Evolutionary conservation across 2,888 invertebrate genomes (phyloP).

Genomic region (Zygogramma bicolorata): DNA sequence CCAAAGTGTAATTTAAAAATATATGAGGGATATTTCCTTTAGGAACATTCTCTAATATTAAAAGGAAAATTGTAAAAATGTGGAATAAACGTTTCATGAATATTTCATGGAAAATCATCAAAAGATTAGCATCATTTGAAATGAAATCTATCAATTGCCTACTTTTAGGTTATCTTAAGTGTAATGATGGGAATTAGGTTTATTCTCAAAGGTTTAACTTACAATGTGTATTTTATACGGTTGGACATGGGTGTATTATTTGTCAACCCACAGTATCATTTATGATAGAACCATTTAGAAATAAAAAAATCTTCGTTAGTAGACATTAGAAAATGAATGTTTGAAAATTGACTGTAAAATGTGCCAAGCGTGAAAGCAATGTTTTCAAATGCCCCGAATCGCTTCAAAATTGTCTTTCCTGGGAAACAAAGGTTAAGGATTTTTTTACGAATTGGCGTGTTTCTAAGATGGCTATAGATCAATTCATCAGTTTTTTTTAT

Average conservation of each 20-base stretch:
- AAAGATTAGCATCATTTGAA: no score
- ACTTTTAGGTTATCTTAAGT: no score
- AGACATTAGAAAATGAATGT: not conserved
- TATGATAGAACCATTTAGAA: not conserved
- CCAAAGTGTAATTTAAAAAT: no score
- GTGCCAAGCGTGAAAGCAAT: conserved; percentile 39
- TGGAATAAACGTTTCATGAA: no score
- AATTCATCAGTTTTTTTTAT: no score
- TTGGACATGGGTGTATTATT: not conserved
- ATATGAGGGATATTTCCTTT: no score
- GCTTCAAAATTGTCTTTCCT: not conserved
- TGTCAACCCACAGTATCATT: not conserved
- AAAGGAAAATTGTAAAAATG: no score
- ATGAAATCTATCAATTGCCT: no score
- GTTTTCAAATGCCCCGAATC: not conserved
- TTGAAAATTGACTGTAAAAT: conserved; percentile 36
- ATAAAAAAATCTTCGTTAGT: not conserved
- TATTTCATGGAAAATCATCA: no score
- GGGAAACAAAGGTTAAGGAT: not conserved
- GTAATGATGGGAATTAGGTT: not conserved
- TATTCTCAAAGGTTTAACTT: not conserved
- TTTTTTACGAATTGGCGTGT: no score
- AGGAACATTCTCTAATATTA: not conserved
- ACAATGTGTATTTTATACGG: not conserved
- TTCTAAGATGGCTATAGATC: no score